These are phyloP conservation scores for Notarius lentiginosus DNA, from an alignment of 2,113 vertebrate species.

Conservation along the genomic window DNA sequence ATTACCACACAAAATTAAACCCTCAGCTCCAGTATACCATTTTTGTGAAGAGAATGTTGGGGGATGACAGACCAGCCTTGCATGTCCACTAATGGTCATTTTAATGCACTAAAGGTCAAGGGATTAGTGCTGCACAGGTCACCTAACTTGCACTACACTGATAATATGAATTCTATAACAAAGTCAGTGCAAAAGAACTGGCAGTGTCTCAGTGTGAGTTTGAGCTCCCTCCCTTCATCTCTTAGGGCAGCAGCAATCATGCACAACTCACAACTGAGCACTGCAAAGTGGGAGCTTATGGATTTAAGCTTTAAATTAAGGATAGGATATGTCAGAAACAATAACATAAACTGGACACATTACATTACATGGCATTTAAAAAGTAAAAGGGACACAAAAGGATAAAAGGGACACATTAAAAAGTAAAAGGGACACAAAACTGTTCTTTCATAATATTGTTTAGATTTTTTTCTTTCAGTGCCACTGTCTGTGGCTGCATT, in stretches of 20 bases:
- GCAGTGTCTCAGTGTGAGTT: constrained; percentile 50
- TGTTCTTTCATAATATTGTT: not conserved
- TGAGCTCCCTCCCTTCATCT: constrained; percentile 55
- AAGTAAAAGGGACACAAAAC: not conserved
- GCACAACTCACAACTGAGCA: constrained; percentile 75
- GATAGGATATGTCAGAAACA: constrained; percentile 54
- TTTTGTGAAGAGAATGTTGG: constrained; percentile 2
- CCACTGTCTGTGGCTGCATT: not conserved
- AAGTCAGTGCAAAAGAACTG: constrained; percentile 66
- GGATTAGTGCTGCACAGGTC: constrained; percentile 70
- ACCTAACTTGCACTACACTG: constrained; percentile 61
- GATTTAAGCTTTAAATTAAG: constrained; percentile 67
- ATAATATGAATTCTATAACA: constrained; percentile 71
- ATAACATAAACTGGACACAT: not conserved
- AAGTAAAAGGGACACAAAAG: too few species aligned
- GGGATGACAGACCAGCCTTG: constrained; percentile 68
- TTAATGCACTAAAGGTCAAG: constrained; percentile 71
- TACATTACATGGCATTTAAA: too few species aligned
- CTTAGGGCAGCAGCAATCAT: constrained; percentile 72
- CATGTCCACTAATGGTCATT: constrained; percentile 74
- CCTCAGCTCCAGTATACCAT: constrained; percentile 14
- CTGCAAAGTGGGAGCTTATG: constrained; percentile 72
- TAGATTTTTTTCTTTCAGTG: not conserved
- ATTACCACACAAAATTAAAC: constrained; percentile 42
- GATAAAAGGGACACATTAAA: too few species aligned